A percentile compares a stretch with the other conserved stretches of the same genome.
These are phyloP conservation scores for Nerophis lumbriciformis DNA, from an alignment of 2,113 vertebrate genomes.

Conservation along the genomic window DNA sequence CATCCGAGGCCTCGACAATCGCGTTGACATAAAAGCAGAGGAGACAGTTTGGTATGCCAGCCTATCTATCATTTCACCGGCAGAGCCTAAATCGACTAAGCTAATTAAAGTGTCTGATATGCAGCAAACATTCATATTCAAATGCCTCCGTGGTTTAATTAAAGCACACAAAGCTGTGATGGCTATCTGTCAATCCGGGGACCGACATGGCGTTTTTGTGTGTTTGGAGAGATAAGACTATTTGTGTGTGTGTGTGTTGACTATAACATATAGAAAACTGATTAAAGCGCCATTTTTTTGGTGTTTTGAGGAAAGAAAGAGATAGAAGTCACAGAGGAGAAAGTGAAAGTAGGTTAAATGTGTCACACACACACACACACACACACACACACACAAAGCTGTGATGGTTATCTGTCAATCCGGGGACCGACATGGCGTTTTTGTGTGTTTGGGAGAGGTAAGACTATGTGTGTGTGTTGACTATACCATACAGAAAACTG, in stretches of 20 bases:
- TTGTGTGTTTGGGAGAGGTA: slow-evolving; percentile 19
- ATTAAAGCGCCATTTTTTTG: no score
- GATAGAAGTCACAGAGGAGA: no score
- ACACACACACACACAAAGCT: slow-evolving; percentile 50
- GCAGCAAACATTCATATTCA: slow-evolving; percentile 70
- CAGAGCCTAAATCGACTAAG: slow-evolving; percentile 39
- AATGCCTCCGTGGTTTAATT: slow-evolving; percentile 66
- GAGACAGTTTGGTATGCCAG: slow-evolving; percentile 16
- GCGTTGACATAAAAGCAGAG: background rate
- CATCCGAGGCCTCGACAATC: background rate
- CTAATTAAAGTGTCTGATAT: slow-evolving; percentile 65
- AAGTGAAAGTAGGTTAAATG: background rate
- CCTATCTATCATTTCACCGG: slow-evolving; percentile 30
- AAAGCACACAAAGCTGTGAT: slow-evolving; percentile 71
- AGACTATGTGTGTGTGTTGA: background rate
- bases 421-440: slow-evolving; percentile 38
- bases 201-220: slow-evolving; percentile 31
- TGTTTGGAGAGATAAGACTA: slow-evolving; percentile 9
- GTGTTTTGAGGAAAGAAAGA: no score
- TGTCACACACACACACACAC: slow-evolving; percentile 37
- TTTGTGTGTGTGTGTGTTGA: background rate
- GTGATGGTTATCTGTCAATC: slow-evolving; percentile 71
- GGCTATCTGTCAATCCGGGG: slow-evolving; percentile 66
- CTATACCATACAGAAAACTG: no score
- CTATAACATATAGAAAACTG: no score